Percentiles rank a stretch among this genome's conserved stretches.
Conservation (phyloP, 2,797 vertebrate species). For the Myoxocephalus aenaeus region DNA sequence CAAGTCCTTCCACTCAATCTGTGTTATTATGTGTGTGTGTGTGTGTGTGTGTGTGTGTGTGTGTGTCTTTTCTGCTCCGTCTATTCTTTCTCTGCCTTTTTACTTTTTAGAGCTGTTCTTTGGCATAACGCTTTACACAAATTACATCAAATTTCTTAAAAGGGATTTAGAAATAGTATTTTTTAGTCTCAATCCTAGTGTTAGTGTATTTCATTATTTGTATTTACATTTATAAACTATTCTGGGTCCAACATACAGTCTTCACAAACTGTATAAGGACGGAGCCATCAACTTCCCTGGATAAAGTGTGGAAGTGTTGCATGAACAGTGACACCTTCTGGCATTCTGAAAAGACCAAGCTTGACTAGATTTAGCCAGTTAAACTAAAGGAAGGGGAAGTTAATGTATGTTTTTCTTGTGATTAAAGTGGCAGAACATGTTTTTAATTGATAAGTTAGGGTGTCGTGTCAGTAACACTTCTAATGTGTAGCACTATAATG, state of each 20-base stretch:
- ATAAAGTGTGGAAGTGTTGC: slow-evolving; percentile 59
- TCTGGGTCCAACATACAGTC: not conserved
- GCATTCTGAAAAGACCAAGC: slow-evolving; percentile 50
- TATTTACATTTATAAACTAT: not conserved
- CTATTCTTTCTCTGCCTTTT: slow-evolving; percentile 1
- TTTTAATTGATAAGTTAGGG: not conserved
- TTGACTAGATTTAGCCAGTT: slow-evolving; percentile 16
- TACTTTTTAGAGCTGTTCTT: slow-evolving; percentile 5
- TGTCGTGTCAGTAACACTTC: not conserved
- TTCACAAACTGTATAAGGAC: slow-evolving; percentile 18
- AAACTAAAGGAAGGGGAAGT: not conserved
- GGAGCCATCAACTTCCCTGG: slow-evolving; percentile 28
- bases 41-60: slow-evolving; percentile 26
- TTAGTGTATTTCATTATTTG: not conserved
- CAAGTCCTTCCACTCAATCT: slow-evolving; percentile 75
- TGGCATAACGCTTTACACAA: not conserved
- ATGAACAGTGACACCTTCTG: slow-evolving; percentile 86
- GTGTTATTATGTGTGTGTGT: slow-evolving; percentile 26
- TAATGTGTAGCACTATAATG: not conserved
- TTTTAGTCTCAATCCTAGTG: not conserved
- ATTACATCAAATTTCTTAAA: slow-evolving; percentile 13
- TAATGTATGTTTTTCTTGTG: not conserved
- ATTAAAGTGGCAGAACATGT: not conserved
- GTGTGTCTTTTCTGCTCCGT: slow-evolving; percentile 34
- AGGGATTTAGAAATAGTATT: not conserved